Percentiles rank a stretch among this genome's conserved stretches.
phyloP scores from a whole-genome alignment of 1,140 invertebrate species.

The Bombus waltoni region DNA sequence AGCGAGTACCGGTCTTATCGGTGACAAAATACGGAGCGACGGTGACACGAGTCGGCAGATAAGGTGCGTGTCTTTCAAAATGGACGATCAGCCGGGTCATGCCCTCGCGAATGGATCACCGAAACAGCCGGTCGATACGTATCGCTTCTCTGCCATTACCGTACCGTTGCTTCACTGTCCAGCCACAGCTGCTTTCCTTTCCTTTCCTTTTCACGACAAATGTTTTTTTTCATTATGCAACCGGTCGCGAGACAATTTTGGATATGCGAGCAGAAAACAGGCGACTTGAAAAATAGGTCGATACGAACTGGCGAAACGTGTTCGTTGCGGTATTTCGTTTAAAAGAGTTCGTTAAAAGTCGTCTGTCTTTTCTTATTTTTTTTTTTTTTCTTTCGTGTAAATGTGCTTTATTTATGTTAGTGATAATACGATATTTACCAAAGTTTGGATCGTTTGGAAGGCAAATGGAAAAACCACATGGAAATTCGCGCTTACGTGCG shows the following conservation, averaged over 20 bases:
- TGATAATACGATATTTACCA: not conserved
- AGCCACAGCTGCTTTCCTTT: not conserved
- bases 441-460: not conserved
- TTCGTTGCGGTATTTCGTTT: too few relatives aligned
- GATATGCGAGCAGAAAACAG: not conserved
- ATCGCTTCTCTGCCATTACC: not conserved
- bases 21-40: slow-evolving; percentile 31
- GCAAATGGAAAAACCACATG: not conserved
- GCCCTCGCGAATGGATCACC: slow-evolving; percentile 38
- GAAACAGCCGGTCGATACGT: slow-evolving; percentile 23
- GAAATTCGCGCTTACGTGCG: not conserved
- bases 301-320: not conserved
- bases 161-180: not conserved
- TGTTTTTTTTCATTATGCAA: not conserved
- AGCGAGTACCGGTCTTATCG: slow-evolving; percentile 31
- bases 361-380: not conserved
- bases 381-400: not conserved
- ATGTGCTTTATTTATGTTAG: not conserved
- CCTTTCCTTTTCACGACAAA: not conserved
- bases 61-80: slow-evolving; percentile 60
- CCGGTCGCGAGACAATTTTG: not conserved
- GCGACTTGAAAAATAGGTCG: not conserved
- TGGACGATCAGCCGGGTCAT: slow-evolving; percentile 48
- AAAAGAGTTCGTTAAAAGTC: not conserved
- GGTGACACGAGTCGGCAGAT: slow-evolving; percentile 49